Evolutionary conservation across 2,888 invertebrate species (phyloP).

Genomic region (Choristoneura rosaceana): DNA sequence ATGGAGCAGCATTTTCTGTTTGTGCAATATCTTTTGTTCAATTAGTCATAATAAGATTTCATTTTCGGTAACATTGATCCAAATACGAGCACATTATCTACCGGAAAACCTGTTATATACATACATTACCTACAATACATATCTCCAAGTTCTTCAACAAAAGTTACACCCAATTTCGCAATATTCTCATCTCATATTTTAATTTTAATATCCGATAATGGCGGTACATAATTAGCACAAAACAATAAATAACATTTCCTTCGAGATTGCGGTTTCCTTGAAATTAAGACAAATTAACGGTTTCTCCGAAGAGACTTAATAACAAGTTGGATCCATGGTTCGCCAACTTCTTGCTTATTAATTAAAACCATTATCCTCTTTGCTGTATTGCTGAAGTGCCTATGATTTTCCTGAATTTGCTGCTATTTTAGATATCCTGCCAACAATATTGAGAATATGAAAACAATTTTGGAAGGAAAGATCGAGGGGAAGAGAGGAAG

Average conservation of each 20-base stretch:
- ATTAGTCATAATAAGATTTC: too few species aligned
- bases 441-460: too few species aligned
- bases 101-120: too few species aligned
- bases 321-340: conserved; percentile 10
- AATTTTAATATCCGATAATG: background rate
- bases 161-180: too few species aligned
- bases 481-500: too few species aligned
- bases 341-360: conserved; percentile 18
- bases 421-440: background rate
- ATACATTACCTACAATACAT: too few species aligned
- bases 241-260: conserved; percentile 6
- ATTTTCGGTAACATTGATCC: too few species aligned
- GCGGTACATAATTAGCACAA: background rate
- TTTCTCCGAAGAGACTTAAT: background rate
- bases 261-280: conserved; percentile 1
- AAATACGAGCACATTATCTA: too few species aligned
- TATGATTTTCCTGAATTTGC: background rate
- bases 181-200: background rate
- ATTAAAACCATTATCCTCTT: conserved; percentile 9
- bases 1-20: too few species aligned
- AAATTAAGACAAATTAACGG: conserved; percentile 16
- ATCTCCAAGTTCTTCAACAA: too few species aligned
- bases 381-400: background rate
- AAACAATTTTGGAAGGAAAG: too few species aligned
- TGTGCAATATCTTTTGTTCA: too few species aligned